These are phyloP conservation scores for Trinectes maculatus DNA, from an alignment of 2,113 vertebrate species.

Conservation along the genomic window DNA sequence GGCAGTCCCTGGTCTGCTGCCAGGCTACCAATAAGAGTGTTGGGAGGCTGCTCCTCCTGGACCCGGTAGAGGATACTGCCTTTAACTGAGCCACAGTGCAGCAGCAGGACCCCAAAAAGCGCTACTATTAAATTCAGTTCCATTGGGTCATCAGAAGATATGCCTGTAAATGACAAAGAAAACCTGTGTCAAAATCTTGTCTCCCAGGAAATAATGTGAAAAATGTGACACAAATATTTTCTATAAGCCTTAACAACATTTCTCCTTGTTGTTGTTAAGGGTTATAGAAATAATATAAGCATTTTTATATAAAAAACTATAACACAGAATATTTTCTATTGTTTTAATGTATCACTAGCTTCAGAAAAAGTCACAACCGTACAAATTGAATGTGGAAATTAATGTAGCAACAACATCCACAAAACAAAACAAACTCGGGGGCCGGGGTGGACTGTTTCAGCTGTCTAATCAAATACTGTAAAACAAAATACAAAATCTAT, in stretches of 20 bases:
- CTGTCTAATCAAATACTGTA: constrained; percentile 70
- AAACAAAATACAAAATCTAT: constrained; percentile 56
- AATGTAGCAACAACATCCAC: constrained; percentile 48
- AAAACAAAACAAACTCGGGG: constrained; percentile 62
- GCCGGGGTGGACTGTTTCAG: constrained; percentile 60
- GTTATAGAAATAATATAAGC: constrained; percentile 33
- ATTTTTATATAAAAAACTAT: constrained; percentile 34
- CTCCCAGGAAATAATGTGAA: no score
- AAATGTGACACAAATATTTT: no score
- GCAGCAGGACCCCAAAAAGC: constrained; percentile 76
- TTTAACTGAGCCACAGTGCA: constrained; percentile 65
- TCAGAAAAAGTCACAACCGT: constrained; percentile 40
- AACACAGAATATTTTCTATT: no score
- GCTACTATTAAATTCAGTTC: constrained; percentile 69
- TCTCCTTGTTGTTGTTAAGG: no score
- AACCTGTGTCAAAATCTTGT: constrained; percentile 23
- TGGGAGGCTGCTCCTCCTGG: constrained; percentile 95
- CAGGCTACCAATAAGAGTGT: constrained; percentile 94
- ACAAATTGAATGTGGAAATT: constrained; percentile 37
- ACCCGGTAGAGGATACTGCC: constrained; percentile 89
- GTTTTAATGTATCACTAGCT: constrained; percentile 42
- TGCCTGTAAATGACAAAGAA: constrained; percentile 60
- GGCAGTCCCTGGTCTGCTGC: constrained; percentile 94
- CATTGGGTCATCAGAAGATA: constrained; percentile 78
- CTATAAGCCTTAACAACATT: constrained; percentile 29